phyloP scores from a whole-genome alignment of 2,797 vertebrate species.

The Melanotaenia boesemani region DNA sequence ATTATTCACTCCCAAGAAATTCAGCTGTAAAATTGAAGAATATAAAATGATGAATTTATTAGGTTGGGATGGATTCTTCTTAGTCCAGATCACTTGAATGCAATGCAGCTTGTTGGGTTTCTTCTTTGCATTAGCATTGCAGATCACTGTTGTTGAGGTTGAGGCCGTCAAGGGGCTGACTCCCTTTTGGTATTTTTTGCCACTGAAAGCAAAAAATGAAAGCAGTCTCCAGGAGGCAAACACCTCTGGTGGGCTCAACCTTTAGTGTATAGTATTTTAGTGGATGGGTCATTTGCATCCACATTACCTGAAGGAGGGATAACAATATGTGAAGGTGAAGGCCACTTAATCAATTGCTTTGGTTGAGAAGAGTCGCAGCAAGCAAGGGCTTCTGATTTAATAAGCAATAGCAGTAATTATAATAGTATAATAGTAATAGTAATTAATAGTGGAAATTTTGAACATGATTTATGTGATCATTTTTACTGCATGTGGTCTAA shows the following conservation, averaged over 20 bases:
- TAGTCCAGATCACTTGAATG: slow-evolving; percentile 32
- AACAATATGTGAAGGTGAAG: slow-evolving; percentile 19
- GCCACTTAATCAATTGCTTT: slow-evolving; percentile 33
- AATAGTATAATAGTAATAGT: background rate
- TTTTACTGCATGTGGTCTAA: slow-evolving; percentile 18
- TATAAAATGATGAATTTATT: background rate
- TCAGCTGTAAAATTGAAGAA: background rate
- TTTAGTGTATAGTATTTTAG: slow-evolving; percentile 12
- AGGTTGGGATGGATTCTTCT: slow-evolving; percentile 29
- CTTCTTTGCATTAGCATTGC: slow-evolving; percentile 68
- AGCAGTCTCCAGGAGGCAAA: slow-evolving; percentile 35
- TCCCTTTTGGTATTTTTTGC: slow-evolving; percentile 46
- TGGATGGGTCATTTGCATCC: slow-evolving; percentile 42
- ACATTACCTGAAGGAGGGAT: slow-evolving; percentile 45
- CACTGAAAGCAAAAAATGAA: slow-evolving; percentile 50
- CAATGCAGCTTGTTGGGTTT: slow-evolving; percentile 7
- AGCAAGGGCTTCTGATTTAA: slow-evolving; percentile 9
- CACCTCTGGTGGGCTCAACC: slow-evolving; percentile 21
- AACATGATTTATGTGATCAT: slow-evolving; percentile 10
- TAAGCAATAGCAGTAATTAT: background rate
- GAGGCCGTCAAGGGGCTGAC: slow-evolving; percentile 20
- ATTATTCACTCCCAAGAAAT: background rate
- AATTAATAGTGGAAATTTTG: background rate
- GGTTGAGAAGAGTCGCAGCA: slow-evolving; percentile 22
- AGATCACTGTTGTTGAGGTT: slow-evolving; percentile 60